phyloP scores from a whole-genome alignment of 2,888 invertebrate genomes.

The Micoletzkya japonica region DNA sequence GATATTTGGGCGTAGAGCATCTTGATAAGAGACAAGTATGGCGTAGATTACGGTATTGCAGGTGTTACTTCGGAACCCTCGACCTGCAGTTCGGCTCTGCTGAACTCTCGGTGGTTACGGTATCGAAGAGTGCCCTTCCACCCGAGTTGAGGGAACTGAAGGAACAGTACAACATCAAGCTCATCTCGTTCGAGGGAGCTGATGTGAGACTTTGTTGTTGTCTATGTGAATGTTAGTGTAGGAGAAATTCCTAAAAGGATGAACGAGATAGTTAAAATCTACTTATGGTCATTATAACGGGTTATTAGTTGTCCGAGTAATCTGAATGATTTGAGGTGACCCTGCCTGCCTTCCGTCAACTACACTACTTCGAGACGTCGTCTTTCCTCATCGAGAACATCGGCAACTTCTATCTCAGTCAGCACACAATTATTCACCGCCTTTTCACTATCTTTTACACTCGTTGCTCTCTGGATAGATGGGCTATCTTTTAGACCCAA shows the following conservation, averaged over 20 bases:
- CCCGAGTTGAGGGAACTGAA: conserved; percentile 78
- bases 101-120: conserved; percentile 81
- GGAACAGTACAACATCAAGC: conserved; percentile 80
- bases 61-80: conserved; percentile 84
- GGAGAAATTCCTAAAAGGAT: no score
- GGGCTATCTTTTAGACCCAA: neutral
- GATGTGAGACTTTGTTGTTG: neutral
- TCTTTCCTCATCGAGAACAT: conserved; percentile 81
- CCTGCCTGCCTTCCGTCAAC: conserved; percentile 68
- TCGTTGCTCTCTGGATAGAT: neutral
- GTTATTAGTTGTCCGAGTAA: neutral
- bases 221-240: no score
- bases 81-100: conserved; percentile 74
- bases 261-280: neutral
- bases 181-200: conserved; percentile 92
- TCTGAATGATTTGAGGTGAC: neutral
- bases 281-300: neutral
- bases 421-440: no score
- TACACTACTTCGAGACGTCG: conserved; percentile 88
- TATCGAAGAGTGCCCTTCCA: conserved; percentile 75
- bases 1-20: neutral
- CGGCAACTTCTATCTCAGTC: conserved; percentile 78
- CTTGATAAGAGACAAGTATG: no score
- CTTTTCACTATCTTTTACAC: neutral
- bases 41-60: neutral